Evolutionary conservation across 2,113 vertebrate species (phyloP).

Genomic region (Pachycephala philippinensis): DNA sequence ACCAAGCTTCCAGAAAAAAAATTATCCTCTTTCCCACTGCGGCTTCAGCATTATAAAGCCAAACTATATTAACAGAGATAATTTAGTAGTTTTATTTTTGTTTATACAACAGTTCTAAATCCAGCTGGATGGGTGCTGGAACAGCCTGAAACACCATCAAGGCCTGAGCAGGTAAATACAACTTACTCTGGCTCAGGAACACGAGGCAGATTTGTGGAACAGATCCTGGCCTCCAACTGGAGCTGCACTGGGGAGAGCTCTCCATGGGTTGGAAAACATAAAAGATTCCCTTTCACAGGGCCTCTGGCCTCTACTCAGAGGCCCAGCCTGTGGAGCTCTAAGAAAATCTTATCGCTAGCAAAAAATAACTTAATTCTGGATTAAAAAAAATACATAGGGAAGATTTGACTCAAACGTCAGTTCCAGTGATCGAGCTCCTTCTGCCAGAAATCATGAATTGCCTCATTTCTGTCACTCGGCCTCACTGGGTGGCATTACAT

Average conservation of each 20-base stretch:
- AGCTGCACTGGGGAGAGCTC: background rate
- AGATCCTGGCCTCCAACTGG: background rate
- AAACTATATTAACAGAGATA: background rate
- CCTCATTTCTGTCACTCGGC: background rate
- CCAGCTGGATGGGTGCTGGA: background rate
- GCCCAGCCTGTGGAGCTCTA: background rate
- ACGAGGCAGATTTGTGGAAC: background rate
- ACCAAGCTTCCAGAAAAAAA: background rate
- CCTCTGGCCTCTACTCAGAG: constrained; percentile 20
- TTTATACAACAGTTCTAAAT: background rate
- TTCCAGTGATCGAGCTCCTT: background rate
- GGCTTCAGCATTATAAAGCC: background rate
- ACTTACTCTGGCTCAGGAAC: background rate
- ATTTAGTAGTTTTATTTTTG: background rate
- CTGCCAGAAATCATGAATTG: constrained; percentile 9
- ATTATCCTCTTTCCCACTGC: background rate
- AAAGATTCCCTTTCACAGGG: constrained; percentile 29
- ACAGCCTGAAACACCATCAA: background rate
- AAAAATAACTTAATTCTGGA: constrained; percentile 32
- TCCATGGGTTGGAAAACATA: background rate
- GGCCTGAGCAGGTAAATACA: background rate
- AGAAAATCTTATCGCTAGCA: background rate
- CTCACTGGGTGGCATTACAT: background rate
- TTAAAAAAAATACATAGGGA: background rate
- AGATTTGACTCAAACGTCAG: background rate